Base-by-base conservation (phyloP, 2,888 invertebrate species). In the Margaritifera margaritifera region DNA sequence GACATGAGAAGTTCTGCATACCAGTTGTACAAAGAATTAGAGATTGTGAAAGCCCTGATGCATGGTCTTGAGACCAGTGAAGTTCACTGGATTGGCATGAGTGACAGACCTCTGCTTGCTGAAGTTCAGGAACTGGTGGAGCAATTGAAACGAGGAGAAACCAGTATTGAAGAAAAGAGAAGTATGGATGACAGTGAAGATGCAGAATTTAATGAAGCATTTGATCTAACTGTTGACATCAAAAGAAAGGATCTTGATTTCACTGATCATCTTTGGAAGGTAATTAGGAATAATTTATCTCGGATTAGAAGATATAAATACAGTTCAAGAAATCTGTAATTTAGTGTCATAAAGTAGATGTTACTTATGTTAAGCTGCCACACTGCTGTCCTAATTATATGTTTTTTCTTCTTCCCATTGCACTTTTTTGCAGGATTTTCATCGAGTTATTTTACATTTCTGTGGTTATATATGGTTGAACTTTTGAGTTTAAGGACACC, bases 211-310 rank as follows among this genome's bases (percentile, higher is more conserved):
- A 69, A 68, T 18, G 69, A 64, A 15, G 66, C 64, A 19, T 64
- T 76, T 25, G 73, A 78, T 25, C 72, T 67, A 18, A 31, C 78
- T 18, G 60, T 72, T 58, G 58, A 82, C 19, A 69, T 74, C 25
- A 78, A 78, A 20, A 75, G 84, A 51, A 75, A 76, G 50, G 83
- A 84, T 54, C 72, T 78, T 20, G 85, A 85, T 62, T 85, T 85
- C 62, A 83, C 83, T 4, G 85, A 85, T 54, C 77, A 75, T 54
- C 74, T 85, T 4, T 85, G 85, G 85, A 83, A 80, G 73, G 80
- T 77, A 66, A 25, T 57, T 24, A 22, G n/a, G 53, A 4, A 64
- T 63, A 25, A 11, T n/a, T 52, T 60, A 19, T 31, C 54, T 58
- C 15, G 15, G 15, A 15, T 11, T 42, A 42, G 11, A 42, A 42